A percentile compares a stretch with the other conserved stretches of the same genome.
phyloP scores from a whole-genome alignment of 2,113 vertebrate genomes.

The Melanocharis versteri region DNA sequence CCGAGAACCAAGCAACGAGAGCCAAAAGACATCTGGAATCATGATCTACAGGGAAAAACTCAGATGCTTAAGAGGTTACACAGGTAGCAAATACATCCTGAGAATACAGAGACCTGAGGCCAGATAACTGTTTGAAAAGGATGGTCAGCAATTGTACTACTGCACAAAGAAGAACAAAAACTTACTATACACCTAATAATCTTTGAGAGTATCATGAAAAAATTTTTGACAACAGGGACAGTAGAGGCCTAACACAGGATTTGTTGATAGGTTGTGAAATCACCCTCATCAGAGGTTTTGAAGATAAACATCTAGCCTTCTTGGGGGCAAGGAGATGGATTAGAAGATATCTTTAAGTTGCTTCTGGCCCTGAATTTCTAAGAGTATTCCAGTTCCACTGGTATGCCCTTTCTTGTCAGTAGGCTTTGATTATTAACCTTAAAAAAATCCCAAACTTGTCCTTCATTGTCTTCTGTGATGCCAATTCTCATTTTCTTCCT shows the following conservation, averaged over 20 bases:
- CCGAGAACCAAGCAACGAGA: neutral
- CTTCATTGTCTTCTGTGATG: neutral
- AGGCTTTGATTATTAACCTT: neutral
- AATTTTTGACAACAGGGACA: neutral
- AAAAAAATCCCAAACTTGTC: neutral
- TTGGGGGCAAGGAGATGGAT: neutral
- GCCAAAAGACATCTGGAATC: neutral
- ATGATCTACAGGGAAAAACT: neutral
- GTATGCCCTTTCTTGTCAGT: neutral
- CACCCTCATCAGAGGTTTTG: neutral
- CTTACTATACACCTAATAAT: neutral
- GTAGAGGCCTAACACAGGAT: neutral
- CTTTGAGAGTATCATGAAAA: neutral
- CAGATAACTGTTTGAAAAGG: neutral
- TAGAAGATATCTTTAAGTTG: neutral
- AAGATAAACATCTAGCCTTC: conserved; percentile 25
- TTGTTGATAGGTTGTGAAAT: neutral
- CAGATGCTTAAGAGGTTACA: neutral
- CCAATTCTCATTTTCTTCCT: neutral
- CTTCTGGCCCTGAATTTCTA: conserved; percentile 23
- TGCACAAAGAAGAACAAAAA: neutral
- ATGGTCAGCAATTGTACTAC: neutral
- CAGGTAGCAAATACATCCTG: neutral
- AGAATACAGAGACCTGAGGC: neutral
- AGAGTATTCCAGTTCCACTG: neutral